These are phyloP conservation scores for Eospalax fontanierii DNA, from an alignment of 2,797 vertebrate species.

Conservation along the genomic window DNA sequence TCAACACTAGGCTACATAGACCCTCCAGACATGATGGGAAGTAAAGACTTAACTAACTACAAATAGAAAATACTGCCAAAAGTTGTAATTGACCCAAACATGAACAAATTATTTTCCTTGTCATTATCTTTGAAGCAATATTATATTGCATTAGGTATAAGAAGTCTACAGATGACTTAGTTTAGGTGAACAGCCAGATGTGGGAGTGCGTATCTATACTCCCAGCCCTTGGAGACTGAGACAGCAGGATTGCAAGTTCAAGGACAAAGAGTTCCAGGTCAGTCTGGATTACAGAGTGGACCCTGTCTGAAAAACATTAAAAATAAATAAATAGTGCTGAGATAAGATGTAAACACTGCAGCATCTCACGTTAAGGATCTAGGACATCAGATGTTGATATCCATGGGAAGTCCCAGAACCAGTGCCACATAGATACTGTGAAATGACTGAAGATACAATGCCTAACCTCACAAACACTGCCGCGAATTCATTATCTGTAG, in stretches of 20 bases:
- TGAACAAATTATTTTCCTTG: neutral
- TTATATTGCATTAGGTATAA: neutral
- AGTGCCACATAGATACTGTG: neutral
- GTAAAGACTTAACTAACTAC: neutral
- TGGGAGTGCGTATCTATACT: neutral
- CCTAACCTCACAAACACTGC: neutral
- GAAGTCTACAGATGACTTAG: neutral
- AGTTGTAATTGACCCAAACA: neutral
- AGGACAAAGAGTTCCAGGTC: neutral
- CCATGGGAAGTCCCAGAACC: neutral
- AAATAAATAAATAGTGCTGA: neutral
- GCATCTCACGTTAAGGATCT: neutral
- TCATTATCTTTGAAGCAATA: neutral
- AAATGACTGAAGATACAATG: neutral
- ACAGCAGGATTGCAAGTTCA: neutral
- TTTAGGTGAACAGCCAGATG: neutral
- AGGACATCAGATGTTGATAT: neutral
- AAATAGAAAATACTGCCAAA: neutral
- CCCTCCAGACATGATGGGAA: neutral
- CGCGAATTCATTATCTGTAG: constrained; percentile 15
- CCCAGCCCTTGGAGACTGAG: neutral
- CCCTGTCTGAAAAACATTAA: neutral
- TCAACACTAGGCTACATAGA: neutral
- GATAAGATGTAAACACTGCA: neutral
- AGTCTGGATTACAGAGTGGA: neutral